Conservation (phyloP, 2,797 vertebrate genomes). For the Leontopithecus rosalia region DNA sequence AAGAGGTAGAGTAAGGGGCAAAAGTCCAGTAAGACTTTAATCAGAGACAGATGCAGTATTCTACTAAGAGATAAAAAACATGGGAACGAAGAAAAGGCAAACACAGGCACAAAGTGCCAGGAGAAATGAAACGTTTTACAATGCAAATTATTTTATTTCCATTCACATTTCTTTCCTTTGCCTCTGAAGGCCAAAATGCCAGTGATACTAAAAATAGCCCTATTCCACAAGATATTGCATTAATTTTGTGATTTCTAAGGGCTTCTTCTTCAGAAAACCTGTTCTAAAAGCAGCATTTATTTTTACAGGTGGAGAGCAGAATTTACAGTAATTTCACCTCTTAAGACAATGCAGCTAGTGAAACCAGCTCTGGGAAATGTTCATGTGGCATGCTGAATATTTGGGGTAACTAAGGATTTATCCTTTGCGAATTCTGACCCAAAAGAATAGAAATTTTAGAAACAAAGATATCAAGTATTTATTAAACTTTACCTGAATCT, state of each 20-base stretch:
- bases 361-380: neutral
- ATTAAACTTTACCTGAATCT: neutral
- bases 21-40: neutral
- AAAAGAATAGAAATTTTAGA: neutral
- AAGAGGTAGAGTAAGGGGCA: neutral
- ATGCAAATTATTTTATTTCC: conserved; percentile 29
- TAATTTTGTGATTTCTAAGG: conserved; percentile 38
- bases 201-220: conserved; percentile 21
- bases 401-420: neutral
- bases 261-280: conserved; percentile 38
- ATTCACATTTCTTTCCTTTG: conserved; percentile 3
- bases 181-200: conserved; percentile 31
- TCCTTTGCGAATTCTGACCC: neutral
- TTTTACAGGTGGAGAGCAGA: conserved; percentile 4
- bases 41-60: neutral
- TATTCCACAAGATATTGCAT: conserved; percentile 10
- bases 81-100: neutral
- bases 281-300: conserved; percentile 22
- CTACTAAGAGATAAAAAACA: neutral
- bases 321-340: conserved; percentile 26
- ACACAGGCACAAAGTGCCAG: neutral
- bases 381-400: neutral
- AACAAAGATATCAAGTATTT: neutral
- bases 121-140: neutral
- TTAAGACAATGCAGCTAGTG: neutral